phyloP scores from a whole-genome alignment of 2,113 vertebrate genomes.

The Pangasianodon gigas region DNA sequence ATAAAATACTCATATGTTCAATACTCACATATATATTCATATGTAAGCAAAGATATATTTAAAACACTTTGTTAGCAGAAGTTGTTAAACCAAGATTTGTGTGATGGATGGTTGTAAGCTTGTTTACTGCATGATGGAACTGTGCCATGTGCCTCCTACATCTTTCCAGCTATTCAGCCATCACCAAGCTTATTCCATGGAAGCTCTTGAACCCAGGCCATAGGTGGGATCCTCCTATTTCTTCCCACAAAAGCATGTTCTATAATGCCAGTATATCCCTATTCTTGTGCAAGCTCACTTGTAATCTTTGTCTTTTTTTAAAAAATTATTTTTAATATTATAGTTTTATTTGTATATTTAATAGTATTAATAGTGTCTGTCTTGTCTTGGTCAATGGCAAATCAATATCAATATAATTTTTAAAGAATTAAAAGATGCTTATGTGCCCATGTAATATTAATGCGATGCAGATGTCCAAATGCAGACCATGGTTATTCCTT shows the following conservation, averaged over 20 bases:
- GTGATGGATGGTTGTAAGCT: conserved; percentile 3
- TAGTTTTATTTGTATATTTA: neutral
- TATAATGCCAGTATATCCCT: neutral
- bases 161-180: neutral
- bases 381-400: no score
- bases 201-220: neutral
- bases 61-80: neutral
- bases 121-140: conserved; percentile 39
- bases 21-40: no score
- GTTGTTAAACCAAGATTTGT: conserved; percentile 19
- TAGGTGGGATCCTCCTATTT: neutral
- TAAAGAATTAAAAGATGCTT: no score
- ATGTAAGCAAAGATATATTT: conserved; percentile 10
- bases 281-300: neutral
- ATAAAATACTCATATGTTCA: conserved; percentile 6
- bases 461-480: no score
- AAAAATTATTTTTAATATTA: neutral
- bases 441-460: no score
- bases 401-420: no score
- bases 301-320: neutral
- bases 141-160: conserved; percentile 27
- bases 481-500: neutral
- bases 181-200: conserved; percentile 12
- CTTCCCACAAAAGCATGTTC: neutral
- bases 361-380: neutral